A percentile compares a stretch with the other conserved stretches of the same genome.
Evolutionary conservation across 2,113 vertebrate species (phyloP).

Genomic region (Cyprinodon brontotheroides): DNA sequence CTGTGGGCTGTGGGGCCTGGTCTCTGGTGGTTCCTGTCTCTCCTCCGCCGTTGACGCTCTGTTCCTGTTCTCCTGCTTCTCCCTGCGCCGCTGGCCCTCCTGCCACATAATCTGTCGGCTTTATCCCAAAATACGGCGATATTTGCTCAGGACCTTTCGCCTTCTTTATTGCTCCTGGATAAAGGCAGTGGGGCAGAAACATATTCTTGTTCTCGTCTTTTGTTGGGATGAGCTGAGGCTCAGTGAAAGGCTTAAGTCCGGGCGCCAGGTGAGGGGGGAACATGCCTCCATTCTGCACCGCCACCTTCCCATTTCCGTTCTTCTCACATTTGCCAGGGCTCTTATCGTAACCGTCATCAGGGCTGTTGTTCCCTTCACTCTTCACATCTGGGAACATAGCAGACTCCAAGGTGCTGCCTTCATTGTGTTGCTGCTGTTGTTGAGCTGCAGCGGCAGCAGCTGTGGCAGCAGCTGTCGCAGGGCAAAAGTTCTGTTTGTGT

Average conservation of each 20-base stretch:
- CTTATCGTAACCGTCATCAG: constrained; percentile 89
- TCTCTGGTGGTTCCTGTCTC: constrained; percentile 65
- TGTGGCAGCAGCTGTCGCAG: constrained; percentile 84
- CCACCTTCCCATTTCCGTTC: constrained; percentile 88
- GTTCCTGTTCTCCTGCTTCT: constrained; percentile 85
- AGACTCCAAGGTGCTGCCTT: constrained; percentile 83
- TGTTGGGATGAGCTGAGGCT: constrained; percentile 89
- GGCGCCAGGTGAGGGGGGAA: constrained; percentile 93
- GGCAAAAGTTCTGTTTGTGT: constrained; percentile 99
- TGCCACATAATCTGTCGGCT: constrained; percentile 93
- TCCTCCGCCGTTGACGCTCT: constrained; percentile 85
- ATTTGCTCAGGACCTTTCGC: constrained; percentile 93
- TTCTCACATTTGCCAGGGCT: constrained; percentile 94
- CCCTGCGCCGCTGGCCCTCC: constrained; percentile 88
- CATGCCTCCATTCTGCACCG: constrained; percentile 92
- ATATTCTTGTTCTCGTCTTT: constrained; percentile 97
- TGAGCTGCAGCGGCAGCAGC: constrained; percentile 37
- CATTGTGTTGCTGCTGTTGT: constrained; percentile 77
- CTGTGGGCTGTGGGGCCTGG: constrained; percentile 79
- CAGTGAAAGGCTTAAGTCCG: constrained; percentile 92
- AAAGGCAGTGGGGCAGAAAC: constrained; percentile 97
- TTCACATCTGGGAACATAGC: constrained; percentile 89
- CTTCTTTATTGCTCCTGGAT: constrained; percentile 99
- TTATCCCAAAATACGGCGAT: constrained; percentile 97
- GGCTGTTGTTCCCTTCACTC: constrained; percentile 86